Percentiles rank a stretch among this genome's conserved stretches.
phyloP scores from a whole-genome alignment of 2,797 vertebrate species.

The Hyperoplus lanceolatus region DNA sequence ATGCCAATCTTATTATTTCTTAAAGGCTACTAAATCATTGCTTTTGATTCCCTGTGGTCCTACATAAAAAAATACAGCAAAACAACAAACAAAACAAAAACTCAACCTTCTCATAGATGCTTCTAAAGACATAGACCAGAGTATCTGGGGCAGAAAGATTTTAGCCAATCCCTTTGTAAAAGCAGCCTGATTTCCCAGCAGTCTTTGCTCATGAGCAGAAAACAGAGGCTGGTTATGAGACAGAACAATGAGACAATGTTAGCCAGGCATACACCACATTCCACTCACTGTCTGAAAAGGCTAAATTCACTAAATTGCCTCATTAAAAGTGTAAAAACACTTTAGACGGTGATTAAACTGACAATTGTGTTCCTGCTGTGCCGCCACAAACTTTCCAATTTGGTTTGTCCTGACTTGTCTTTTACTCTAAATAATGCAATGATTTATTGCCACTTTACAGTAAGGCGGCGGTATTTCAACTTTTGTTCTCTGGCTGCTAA shows the following conservation, averaged over 20 bases:
- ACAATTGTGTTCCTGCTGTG: constrained; percentile 66
- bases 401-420: constrained; percentile 63
- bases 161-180: constrained; percentile 63
- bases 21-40: constrained; percentile 10
- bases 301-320: constrained; percentile 82
- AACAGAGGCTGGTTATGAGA: constrained; percentile 81
- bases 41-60: constrained; percentile 20
- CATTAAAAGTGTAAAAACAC: constrained; percentile 84
- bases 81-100: constrained; percentile 8
- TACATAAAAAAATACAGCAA: not conserved
- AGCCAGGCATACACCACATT: constrained; percentile 75
- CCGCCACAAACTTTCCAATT: constrained; percentile 65
- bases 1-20: constrained; percentile 28
- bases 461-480: constrained; percentile 44
- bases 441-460: constrained; percentile 63
- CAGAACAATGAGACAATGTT: constrained; percentile 84
- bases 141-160: constrained; percentile 77
- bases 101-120: constrained; percentile 35
- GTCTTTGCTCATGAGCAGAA: constrained; percentile 75
- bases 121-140: constrained; percentile 42
- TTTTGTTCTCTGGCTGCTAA: constrained; percentile 53
- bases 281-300: constrained; percentile 77
- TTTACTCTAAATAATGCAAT: constrained; percentile 70
- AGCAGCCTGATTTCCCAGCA: constrained; percentile 74
- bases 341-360: constrained; percentile 78